Evolutionary conservation across 2,797 vertebrate genomes (phyloP).

Genomic region (Ara ararauna): DNA sequence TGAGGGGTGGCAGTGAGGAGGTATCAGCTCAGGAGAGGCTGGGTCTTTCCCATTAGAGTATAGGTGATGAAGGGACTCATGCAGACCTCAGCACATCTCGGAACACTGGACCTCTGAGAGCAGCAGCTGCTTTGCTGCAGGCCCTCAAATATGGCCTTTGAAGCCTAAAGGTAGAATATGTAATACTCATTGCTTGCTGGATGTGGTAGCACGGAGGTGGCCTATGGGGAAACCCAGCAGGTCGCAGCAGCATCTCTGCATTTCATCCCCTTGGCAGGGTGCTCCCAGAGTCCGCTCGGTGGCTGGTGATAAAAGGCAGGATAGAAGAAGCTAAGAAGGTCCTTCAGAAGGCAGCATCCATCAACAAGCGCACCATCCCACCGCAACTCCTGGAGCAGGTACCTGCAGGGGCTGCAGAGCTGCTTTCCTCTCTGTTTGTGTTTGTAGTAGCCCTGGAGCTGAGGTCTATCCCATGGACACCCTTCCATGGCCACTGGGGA

Average conservation of each 20-base stretch:
- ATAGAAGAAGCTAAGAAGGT: slow-evolving; percentile 76
- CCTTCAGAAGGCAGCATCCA: slow-evolving; percentile 81
- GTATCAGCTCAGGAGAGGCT: neutral
- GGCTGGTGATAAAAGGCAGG: too few relatives aligned
- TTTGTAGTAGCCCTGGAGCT: neutral
- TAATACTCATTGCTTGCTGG: rapidly evolving
- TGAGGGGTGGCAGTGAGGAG: neutral
- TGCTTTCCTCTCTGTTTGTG: neutral
- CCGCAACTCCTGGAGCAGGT: slow-evolving; percentile 83
- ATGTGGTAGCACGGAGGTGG: neutral
- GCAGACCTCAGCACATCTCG: neutral
- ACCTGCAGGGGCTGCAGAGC: neutral
- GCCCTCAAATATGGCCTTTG: too few relatives aligned
- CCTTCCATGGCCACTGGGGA: neutral
- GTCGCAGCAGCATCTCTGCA: neutral
- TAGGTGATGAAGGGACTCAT: neutral
- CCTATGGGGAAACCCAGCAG: neutral
- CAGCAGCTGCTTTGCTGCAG: too few relatives aligned
- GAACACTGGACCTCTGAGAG: neutral
- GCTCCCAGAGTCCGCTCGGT: neutral
- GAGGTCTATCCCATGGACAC: rapidly evolving
- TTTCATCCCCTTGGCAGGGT: slow-evolving; percentile 70
- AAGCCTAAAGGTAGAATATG: too few relatives aligned
- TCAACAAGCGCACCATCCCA: slow-evolving; percentile 80
- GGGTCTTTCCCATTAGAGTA: neutral